Evolutionary conservation across 2,113 vertebrate genomes (phyloP).

Genomic region (Rissa tridactyla): DNA sequence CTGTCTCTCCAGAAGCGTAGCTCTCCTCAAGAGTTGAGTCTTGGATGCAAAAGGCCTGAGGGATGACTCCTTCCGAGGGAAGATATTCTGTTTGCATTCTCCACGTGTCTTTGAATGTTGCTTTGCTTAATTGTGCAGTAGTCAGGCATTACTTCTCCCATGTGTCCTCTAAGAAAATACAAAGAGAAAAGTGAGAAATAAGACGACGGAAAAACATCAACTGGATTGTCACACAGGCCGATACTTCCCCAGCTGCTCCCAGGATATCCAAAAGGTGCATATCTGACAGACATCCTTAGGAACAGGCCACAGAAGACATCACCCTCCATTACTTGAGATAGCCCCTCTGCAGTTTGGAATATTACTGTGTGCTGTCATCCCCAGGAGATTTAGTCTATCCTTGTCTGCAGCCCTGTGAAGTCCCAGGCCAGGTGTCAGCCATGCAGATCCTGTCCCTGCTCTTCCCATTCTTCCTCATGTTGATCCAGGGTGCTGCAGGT

Average conservation of each 20-base stretch:
- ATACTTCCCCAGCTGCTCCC: not conserved
- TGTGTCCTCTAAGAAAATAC: not conserved
- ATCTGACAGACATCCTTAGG: not conserved
- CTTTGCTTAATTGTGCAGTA: not conserved
- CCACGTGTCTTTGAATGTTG: not conserved
- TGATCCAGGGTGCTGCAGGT: too few species aligned
- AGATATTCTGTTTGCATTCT: not conserved
- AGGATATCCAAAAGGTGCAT: not conserved
- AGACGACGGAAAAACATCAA: not conserved
- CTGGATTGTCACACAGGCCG: not conserved
- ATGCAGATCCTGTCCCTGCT: too few species aligned
- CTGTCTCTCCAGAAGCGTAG: not conserved
- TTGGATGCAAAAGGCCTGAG: not conserved
- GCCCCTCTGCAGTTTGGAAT: not conserved
- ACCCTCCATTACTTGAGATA: accelerated
- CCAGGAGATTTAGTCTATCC: not conserved
- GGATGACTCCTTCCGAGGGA: not conserved
- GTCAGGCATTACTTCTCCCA: not conserved
- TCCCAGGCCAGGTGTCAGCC: too few species aligned
- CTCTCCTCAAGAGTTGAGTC: not conserved
- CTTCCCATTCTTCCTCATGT: too few species aligned
- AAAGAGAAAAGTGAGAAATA: not conserved
- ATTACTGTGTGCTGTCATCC: not conserved
- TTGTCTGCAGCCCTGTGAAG: not conserved
- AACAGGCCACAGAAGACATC: not conserved